phyloP scores from a whole-genome alignment of 2,888 invertebrate genomes.

The Tribolium freemani region DNA sequence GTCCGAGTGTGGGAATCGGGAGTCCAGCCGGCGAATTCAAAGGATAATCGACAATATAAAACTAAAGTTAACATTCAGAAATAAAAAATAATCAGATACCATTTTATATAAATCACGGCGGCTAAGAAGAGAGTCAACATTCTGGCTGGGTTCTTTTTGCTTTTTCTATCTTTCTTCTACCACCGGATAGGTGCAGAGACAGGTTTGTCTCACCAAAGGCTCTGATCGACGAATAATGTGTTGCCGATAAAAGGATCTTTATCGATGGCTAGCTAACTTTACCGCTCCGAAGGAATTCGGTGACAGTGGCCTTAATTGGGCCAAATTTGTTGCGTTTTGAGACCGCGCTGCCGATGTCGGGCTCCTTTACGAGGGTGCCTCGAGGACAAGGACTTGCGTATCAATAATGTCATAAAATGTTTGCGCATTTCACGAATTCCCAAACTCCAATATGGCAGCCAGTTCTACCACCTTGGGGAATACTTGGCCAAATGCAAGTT shows the following conservation, averaged over 20 bases:
- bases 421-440: conserved; percentile 7
- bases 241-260: conserved; percentile 57
- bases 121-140: conserved; percentile 50
- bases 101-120: conserved; percentile 68
- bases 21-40: conserved; percentile 65
- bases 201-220: conserved; percentile 51
- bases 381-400: neutral
- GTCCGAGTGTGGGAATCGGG: conserved; percentile 67
- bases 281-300: conserved; percentile 58
- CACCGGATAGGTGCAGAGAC: conserved; percentile 15
- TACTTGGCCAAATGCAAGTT: neutral
- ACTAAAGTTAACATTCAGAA: conserved; percentile 69
- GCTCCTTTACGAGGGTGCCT: neutral
- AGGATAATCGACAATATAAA: conserved; percentile 69
- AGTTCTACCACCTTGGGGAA: neutral
- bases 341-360: neutral
- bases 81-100: conserved; percentile 68
- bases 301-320: conserved; percentile 55
- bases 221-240: conserved; percentile 57
- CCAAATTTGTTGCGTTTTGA: conserved; percentile 56
- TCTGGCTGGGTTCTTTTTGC: conserved; percentile 48
- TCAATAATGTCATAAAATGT: conserved; percentile 30
- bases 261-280: conserved; percentile 55
- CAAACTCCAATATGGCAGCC: neutral
- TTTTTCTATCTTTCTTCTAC: conserved; percentile 40